phyloP scores from a whole-genome alignment of 1,140 invertebrate genomes.

The Apis cerana region DNA sequence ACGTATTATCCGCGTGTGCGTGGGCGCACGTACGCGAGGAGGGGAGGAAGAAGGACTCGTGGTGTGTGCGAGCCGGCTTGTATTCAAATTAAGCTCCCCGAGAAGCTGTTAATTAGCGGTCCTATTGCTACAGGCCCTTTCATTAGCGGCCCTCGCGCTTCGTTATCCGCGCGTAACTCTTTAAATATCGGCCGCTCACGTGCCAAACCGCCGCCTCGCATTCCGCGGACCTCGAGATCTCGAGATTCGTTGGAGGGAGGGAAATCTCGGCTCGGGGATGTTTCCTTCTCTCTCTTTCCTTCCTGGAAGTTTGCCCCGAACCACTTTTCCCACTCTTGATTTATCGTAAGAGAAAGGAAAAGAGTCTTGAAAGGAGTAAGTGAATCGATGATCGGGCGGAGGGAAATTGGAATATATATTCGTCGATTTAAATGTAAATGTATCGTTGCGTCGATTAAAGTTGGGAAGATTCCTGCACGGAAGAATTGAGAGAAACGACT shows the following conservation, averaged over 20 bases:
- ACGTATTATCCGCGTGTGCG: conserved; percentile 37
- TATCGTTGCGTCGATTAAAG: too few relatives aligned
- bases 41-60: not conserved
- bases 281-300: too few relatives aligned
- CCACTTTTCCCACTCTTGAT: too few relatives aligned
- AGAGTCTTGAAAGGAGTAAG: too few relatives aligned
- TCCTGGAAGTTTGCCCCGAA: too few relatives aligned
- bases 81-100: conserved; percentile 76
- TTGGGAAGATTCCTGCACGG: too few relatives aligned
- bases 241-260: not conserved
- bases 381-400: too few relatives aligned
- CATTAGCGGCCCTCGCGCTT: conserved; percentile 71
- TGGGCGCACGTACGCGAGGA: conserved; percentile 10
- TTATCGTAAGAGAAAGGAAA: too few relatives aligned
- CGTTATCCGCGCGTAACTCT: conserved; percentile 67
- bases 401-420: too few relatives aligned
- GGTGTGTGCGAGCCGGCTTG: conserved; percentile 66
- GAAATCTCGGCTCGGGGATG: too few relatives aligned
- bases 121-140: conserved; percentile 70
- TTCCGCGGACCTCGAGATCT: not conserved
- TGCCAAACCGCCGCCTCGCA: not conserved
- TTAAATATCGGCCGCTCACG: conserved; percentile 47
- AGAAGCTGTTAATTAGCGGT: conserved; percentile 77
- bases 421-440: too few relatives aligned
- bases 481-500: too few relatives aligned